phyloP scores from a whole-genome alignment of 37 sponge, comb jelly and placozoan genomes.

The Tethya wilhelma region DNA sequence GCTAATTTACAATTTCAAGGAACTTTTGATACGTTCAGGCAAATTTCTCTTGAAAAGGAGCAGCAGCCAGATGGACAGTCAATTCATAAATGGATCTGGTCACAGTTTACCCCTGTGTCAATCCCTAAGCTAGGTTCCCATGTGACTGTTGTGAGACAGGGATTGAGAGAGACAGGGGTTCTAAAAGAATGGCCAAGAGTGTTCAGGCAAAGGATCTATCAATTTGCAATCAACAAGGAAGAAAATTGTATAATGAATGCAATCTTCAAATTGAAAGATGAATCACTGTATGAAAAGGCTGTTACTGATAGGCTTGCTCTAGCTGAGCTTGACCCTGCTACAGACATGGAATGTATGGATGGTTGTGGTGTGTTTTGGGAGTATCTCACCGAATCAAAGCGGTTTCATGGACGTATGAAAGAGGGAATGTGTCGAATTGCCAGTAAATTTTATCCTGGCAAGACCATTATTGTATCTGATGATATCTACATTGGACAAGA shows the following conservation, averaged over 20 bases:
- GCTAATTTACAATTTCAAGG: too few relatives aligned
- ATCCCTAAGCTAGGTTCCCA: slow-evolving; percentile 1
- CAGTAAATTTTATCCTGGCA: slow-evolving; percentile 20
- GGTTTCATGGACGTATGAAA: slow-evolving; percentile 6
- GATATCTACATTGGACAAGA: slow-evolving; percentile 7
- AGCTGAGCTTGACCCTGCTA: neutral
- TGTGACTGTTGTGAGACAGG: neutral
- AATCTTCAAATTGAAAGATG: slow-evolving; percentile 22
- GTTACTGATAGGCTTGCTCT: neutral
- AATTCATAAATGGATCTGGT: neutral
- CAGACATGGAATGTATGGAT: slow-evolving; percentile 13
- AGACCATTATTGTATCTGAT: slow-evolving; percentile 15
- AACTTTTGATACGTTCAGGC: too few relatives aligned
- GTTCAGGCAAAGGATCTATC: slow-evolving; percentile 12
- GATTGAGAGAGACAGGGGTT: slow-evolving; percentile 3
- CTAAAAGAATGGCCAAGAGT: too few relatives aligned
- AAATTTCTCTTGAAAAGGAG: too few relatives aligned
- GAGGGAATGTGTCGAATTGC: slow-evolving; percentile 8
- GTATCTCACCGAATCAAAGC: neutral
- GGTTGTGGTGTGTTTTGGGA: slow-evolving; percentile 20
- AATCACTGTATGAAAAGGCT: slow-evolving; percentile 12
- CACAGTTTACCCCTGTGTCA: neutral
- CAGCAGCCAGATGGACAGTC: too few relatives aligned
- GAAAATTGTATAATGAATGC: neutral
- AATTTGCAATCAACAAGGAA: neutral